These are phyloP conservation scores for Chrysolina haemoptera DNA, from an alignment of 2,888 invertebrate genomes.

Conservation along the genomic window DNA sequence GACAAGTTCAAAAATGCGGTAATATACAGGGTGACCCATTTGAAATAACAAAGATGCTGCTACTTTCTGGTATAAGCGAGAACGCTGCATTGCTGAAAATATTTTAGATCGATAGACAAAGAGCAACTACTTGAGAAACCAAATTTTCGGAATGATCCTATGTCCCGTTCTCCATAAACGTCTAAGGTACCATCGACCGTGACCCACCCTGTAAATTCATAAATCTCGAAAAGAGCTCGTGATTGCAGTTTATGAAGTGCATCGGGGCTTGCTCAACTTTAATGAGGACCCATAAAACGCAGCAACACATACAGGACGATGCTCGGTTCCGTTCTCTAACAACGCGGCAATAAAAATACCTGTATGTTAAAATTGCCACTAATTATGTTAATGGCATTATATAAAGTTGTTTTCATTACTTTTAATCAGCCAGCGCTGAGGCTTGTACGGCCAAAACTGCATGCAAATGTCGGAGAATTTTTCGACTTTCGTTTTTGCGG, in stretches of 20 bases:
- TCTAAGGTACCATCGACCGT: no score
- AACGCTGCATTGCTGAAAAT: no score
- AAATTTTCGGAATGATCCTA: no score
- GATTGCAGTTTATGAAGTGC: slow-evolving; percentile 30
- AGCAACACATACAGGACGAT: slow-evolving; percentile 19
- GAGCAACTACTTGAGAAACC: no score
- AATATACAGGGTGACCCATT: no score
- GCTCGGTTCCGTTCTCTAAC: slow-evolving; percentile 28
- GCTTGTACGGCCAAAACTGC: slow-evolving; percentile 44
- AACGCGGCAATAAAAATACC: slow-evolving; percentile 46
- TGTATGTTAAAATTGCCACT: slow-evolving; percentile 48
- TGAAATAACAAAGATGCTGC: no score
- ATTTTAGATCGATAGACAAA: no score
- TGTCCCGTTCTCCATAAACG: no score
- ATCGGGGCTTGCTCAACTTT: slow-evolving; percentile 24
- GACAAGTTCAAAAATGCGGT: no score
- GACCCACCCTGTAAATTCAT: neutral
- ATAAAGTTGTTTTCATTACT: slow-evolving; percentile 55
- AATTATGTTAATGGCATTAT: slow-evolving; percentile 53
- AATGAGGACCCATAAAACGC: slow-evolving; percentile 31
- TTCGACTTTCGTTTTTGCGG: slow-evolving; percentile 39
- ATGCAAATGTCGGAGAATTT: slow-evolving; percentile 51
- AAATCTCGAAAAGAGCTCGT: slow-evolving; percentile 4
- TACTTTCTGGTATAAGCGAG: no score
- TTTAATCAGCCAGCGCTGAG: slow-evolving; percentile 46